A percentile compares a stretch with the other conserved stretches of the same genome.
phyloP scores from a whole-genome alignment of 1,140 invertebrate genomes.

The Sarcophaga bullata region DNA sequence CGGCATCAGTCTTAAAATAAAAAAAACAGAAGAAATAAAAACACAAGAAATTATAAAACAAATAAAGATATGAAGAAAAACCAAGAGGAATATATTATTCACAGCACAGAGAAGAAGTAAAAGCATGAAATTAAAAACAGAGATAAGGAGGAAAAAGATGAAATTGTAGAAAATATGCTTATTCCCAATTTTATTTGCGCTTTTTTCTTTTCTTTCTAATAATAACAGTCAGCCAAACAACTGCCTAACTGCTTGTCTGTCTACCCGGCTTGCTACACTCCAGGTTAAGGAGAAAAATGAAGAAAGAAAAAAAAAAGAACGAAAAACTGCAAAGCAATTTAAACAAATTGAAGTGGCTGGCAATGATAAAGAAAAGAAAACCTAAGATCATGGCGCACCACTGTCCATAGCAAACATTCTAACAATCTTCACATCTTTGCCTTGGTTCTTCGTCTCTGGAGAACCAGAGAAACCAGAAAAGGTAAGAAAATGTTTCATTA shows the following conservation, averaged over 20 bases:
- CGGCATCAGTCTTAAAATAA: conserved; percentile 85
- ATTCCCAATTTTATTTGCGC: not conserved
- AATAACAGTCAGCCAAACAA: not conserved
- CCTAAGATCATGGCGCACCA: not conserved
- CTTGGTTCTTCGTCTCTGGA: not conserved
- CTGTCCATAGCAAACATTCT: not conserved
- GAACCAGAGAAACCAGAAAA: too few species aligned
- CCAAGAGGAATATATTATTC: not conserved
- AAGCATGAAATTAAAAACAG: not conserved
- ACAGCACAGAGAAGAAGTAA: not conserved
- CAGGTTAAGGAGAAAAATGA: not conserved
- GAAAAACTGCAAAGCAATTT: conserved; percentile 38
- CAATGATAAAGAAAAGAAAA: not conserved
- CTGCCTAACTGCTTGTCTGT: not conserved
- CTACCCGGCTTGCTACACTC: not conserved
- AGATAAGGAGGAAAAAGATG: conserved; percentile 21
- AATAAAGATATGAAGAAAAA: not conserved
- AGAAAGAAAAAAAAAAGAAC: not conserved
- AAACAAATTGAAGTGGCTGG: conserved; percentile 37
- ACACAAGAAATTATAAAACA: not conserved
- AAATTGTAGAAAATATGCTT: conserved; percentile 18
- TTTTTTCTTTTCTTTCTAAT: not conserved
- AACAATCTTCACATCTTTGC: too few species aligned
- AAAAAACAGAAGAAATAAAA: not conserved
- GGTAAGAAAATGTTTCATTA: conserved; percentile 5